Evolutionary conservation across 2,113 vertebrate genomes (phyloP).

Genomic region (Opisthocomus hoazin): DNA sequence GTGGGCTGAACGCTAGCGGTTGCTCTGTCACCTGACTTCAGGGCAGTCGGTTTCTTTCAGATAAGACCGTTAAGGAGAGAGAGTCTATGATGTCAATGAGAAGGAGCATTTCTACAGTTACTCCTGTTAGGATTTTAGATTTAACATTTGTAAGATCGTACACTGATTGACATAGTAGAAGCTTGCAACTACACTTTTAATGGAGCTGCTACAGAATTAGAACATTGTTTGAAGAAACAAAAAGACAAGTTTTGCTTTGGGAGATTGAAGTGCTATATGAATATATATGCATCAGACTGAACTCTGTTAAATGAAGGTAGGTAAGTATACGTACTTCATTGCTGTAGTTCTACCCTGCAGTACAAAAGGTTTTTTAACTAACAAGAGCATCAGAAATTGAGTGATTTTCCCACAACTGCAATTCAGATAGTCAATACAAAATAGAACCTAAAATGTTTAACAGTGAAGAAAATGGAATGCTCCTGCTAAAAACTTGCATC

Average conservation of each 20-base stretch:
- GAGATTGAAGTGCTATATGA: slow-evolving; percentile 36
- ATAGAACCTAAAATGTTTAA: slow-evolving; percentile 33
- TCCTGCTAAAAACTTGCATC: background rate
- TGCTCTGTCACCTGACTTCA: background rate
- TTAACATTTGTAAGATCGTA: background rate
- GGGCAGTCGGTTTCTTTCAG: background rate
- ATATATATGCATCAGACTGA: background rate
- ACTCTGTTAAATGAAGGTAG: slow-evolving; percentile 30
- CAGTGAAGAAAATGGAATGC: slow-evolving; percentile 31
- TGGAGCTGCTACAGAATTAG: background rate
- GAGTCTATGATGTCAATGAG: background rate
- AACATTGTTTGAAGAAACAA: slow-evolving; percentile 44
- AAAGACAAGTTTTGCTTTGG: background rate
- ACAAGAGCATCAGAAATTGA: slow-evolving; percentile 38
- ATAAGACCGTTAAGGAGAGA: background rate
- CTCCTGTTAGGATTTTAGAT: background rate
- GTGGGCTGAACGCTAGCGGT: background rate
- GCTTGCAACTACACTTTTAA: background rate
- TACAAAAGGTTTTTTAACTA: slow-evolving; percentile 21
- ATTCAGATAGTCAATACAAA: slow-evolving; percentile 34
- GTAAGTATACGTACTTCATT: background rate
- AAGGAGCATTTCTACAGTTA: background rate
- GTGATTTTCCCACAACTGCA: slow-evolving; percentile 45
- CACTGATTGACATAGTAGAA: background rate
- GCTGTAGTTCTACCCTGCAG: background rate